A percentile compares a stretch with the other conserved stretches of the same genome.
phyloP scores from a whole-genome alignment of 2,888 invertebrate species.

The Mythimna loreyi region DNA sequence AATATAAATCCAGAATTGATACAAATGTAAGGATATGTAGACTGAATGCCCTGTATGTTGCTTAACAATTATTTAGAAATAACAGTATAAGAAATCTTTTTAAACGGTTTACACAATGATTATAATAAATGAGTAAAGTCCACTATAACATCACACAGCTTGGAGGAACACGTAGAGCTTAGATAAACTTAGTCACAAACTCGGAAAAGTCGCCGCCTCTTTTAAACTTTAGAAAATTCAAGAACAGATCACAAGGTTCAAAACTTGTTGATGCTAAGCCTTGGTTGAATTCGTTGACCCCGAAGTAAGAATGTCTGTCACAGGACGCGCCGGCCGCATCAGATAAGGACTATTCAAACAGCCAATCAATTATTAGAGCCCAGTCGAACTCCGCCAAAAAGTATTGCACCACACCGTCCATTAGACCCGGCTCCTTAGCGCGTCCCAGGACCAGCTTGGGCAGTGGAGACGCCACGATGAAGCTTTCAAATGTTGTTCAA shows the following conservation, averaged over 20 bases:
- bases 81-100: background rate
- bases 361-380: background rate
- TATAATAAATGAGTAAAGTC: background rate
- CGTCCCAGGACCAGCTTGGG: background rate
- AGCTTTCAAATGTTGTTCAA: background rate
- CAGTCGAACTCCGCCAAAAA: background rate
- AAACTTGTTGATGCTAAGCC: conserved; percentile 1
- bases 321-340: background rate
- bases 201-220: background rate
- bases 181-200: conserved; percentile 4
- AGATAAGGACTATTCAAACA: background rate
- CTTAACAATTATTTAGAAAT: background rate
- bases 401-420: background rate
- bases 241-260: background rate
- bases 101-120: background rate
- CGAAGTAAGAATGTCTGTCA: background rate
- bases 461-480: background rate
- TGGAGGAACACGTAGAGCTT: background rate
- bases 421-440: background rate
- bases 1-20: background rate
- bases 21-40: background rate
- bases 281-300: background rate
- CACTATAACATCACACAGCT: conserved; percentile 1
- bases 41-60: too few relatives aligned
- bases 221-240: background rate